Percentiles rank a stretch among this genome's conserved stretches.
phyloP scores from a whole-genome alignment of 1,140 invertebrate species.

The Diploscapter pachys region DNA sequence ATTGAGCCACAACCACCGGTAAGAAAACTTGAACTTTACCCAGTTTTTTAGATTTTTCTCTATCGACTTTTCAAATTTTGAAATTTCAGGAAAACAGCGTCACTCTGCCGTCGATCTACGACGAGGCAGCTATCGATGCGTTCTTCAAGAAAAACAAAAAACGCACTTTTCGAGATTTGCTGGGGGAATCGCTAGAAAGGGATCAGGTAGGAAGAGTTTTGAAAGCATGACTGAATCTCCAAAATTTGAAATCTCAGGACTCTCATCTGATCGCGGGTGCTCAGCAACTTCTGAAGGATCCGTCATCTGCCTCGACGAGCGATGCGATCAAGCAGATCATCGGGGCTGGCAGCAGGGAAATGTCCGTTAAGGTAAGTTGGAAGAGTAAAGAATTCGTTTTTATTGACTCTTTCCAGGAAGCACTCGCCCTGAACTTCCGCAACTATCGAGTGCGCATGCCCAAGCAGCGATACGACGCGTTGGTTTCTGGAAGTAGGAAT shows the following conservation, averaged over 20 bases:
- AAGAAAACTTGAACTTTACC: too few relatives aligned
- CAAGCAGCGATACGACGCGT: neutral
- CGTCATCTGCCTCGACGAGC: too few relatives aligned
- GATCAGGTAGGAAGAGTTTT: neutral
- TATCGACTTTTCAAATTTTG: too few relatives aligned
- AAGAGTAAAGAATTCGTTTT: neutral
- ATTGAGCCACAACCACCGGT: too few relatives aligned
- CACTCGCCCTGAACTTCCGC: constrained; percentile 1
- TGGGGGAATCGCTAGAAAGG: too few relatives aligned
- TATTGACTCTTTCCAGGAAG: neutral
- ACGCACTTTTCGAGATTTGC: too few relatives aligned
- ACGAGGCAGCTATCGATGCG: neutral
- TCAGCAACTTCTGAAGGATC: neutral
- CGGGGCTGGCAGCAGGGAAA: too few relatives aligned
- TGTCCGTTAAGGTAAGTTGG: constrained; percentile 11
- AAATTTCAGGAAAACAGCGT: neutral
- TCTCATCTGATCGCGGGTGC: neutral
- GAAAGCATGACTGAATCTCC: neutral
- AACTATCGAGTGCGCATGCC: constrained; percentile 14
- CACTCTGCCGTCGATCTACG: neutral
- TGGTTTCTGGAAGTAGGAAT: too few relatives aligned
- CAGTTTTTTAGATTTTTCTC: too few relatives aligned
- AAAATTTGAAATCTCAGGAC: neutral
- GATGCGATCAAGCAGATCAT: too few relatives aligned
- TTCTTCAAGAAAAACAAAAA: neutral